phyloP scores from a whole-genome alignment of 2,797 vertebrate species.

The Alca torda region DNA sequence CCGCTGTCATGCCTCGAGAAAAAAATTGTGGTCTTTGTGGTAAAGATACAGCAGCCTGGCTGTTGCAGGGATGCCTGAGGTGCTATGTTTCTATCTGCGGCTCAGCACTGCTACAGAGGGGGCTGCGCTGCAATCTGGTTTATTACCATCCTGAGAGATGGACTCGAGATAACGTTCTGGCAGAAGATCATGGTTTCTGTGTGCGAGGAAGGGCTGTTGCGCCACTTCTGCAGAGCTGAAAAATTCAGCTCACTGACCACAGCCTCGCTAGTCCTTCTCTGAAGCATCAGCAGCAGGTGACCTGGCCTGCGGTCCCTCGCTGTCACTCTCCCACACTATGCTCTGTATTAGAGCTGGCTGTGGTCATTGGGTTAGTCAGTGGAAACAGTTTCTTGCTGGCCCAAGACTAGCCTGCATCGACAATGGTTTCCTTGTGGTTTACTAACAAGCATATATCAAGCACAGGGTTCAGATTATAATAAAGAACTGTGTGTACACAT shows the following conservation, averaged over 20 bases:
- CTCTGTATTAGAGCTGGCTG: neutral
- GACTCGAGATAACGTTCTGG: accelerated
- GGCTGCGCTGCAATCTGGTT: neutral
- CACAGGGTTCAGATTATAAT: accelerated
- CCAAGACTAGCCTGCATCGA: accelerated
- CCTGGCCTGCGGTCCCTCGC: neutral
- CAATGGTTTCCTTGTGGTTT: neutral
- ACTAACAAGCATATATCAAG: neutral
- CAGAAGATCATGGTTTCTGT: neutral
- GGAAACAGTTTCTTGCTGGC: neutral
- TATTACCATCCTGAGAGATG: neutral
- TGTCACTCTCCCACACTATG: accelerated
- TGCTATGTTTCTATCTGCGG: neutral
- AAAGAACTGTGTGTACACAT: accelerated
- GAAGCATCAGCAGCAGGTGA: neutral
- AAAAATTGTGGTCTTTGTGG: neutral
- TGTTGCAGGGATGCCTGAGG: neutral
- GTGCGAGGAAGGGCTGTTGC: neutral
- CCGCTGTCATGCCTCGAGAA: accelerated
- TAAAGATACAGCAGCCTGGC: neutral
- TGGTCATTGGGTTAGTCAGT: neutral
- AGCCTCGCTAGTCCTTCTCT: accelerated
- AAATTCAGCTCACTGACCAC: neutral
- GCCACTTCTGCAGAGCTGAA: neutral
- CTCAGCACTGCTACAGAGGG: neutral